Base-by-base conservation (phyloP, 2,888 invertebrate genomes). In the Fragum sueziense region DNA sequence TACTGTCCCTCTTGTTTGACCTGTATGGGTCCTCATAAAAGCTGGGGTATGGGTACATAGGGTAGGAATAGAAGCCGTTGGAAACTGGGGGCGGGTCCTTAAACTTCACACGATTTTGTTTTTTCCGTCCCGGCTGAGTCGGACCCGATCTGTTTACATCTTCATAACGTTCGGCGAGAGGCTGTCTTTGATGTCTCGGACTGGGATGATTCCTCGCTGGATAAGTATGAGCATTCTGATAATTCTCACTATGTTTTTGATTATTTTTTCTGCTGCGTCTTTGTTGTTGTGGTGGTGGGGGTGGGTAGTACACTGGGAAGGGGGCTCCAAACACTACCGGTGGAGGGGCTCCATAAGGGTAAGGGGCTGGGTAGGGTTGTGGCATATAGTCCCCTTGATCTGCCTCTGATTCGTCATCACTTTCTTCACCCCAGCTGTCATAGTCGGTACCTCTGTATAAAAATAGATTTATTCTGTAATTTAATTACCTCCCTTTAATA, bases 361-460 rank as follows among this genome's bases (percentile, higher is more conserved):
- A 70, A 31, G 75, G 47, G 57, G 69, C 51, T 70, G 74, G 67
- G 51, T 85, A 82, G 0, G 88, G 87, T 61, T 87, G 87, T 20
- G 89, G 90, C 85, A 88, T 87, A 73, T 84, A 84, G 1, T 86
- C 82, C 14, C 74, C 77, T 0, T 80, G 79, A 22, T 87, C 87
- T 17, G 85, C 87, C 22, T 84, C 87, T 7, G 85, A 82, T 11
- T 87, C 86, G 34, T 86, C 86, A 51, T 88, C 88, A 76, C 85
- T 86, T n/a, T 89, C 89, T 54, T 90, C 89, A 6, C 89, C 90
- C 90, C 90, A 90, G 73, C 89, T 90, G 85, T 90, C 90, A 79
- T 90, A 89, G 69, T 90, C 90, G 69, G 85, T 83, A 20, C 79
- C 82, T 57, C 86, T 87, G 54, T 37, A 77, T n/a, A n/a, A n/a